phyloP scores from a whole-genome alignment of 2,113 vertebrate species.

The Marcusenius ussheri region DNA sequence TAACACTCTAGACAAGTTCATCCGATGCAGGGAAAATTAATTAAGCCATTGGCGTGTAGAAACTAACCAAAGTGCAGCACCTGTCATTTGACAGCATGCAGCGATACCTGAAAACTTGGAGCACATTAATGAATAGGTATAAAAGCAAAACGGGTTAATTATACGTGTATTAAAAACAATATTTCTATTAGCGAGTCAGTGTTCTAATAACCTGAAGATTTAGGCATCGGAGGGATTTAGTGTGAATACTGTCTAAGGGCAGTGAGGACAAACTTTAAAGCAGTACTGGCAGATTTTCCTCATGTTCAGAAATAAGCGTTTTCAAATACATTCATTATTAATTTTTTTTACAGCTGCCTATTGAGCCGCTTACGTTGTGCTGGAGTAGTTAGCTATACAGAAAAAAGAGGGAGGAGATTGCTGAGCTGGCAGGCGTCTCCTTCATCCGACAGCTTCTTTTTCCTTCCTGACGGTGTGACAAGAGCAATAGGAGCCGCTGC shows the following conservation, averaged over 20 bases:
- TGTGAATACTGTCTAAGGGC: background rate
- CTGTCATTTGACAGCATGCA: background rate
- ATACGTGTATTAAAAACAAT: background rate
- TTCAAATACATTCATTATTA: background rate
- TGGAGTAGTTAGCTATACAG: constrained; percentile 55
- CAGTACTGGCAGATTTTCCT: background rate
- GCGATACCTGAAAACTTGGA: background rate
- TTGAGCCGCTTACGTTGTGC: background rate
- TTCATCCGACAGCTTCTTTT: constrained; percentile 63
- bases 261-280: background rate
- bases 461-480: constrained; percentile 57
- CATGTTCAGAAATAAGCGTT: background rate
- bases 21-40: background rate
- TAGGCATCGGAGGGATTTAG: background rate
- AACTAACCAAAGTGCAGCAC: background rate
- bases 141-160: background rate
- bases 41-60: background rate
- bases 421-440: constrained; percentile 74
- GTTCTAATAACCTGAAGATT: background rate
- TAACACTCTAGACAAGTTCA: background rate
- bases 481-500: constrained; percentile 55
- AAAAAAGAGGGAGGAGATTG: constrained; percentile 67
- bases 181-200: background rate
- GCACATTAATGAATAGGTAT: background rate
- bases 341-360: background rate